Evolutionary conservation across 2,797 vertebrate genomes (phyloP).

Genomic region (Halcyon leucocephala): DNA sequence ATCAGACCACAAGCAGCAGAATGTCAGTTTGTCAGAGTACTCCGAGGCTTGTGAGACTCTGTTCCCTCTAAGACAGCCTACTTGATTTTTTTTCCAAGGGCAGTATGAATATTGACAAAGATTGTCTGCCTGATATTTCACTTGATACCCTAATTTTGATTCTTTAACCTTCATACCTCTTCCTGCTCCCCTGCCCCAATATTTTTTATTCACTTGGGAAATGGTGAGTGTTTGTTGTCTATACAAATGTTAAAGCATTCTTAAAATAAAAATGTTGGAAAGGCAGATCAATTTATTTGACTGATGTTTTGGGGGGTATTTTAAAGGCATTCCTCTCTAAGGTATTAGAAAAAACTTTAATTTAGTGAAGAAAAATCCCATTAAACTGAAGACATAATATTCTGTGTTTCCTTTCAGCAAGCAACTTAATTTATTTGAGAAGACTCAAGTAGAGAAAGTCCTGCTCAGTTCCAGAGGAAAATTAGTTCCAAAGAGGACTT

Average conservation of each 20-base stretch:
- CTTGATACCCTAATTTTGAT: not conserved
- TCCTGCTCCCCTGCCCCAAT: rapidly evolving
- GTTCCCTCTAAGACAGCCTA: not conserved
- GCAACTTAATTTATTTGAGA: not conserved
- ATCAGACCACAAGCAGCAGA: not conserved
- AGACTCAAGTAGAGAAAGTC: not conserved
- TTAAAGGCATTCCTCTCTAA: not conserved
- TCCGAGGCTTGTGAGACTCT: not conserved
- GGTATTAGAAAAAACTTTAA: not conserved
- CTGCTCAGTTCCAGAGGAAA: not conserved
- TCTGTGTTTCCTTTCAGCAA: not conserved
- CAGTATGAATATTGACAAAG: not conserved
- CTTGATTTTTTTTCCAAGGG: not conserved
- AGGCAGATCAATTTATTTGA: not conserved
- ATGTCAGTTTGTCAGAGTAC: not conserved
- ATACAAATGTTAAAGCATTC: not conserved
- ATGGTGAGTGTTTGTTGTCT: not conserved
- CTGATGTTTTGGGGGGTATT: not conserved
- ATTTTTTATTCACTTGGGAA: not conserved
- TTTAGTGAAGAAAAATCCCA: not conserved
- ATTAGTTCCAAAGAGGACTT: not conserved
- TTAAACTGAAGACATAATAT: not conserved
- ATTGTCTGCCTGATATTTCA: not conserved
- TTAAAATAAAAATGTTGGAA: not conserved
- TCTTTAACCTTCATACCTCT: not conserved